A percentile compares a stretch with the other conserved stretches of the same genome.
phyloP scores from a whole-genome alignment of 2,888 invertebrate genomes.

The Megalurothrips usitatus region DNA sequence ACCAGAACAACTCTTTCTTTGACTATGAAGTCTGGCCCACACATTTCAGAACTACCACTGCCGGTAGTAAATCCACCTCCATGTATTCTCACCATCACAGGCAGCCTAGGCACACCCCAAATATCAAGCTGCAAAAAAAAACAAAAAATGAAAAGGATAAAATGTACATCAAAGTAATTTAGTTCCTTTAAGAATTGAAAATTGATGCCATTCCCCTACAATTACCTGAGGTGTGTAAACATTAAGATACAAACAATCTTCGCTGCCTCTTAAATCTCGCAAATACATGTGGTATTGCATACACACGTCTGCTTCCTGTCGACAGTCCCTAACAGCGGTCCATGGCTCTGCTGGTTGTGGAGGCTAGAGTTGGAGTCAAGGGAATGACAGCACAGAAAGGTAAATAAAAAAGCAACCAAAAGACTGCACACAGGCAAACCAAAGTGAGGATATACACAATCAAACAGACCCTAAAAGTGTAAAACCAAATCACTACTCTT shows the following conservation, averaged over 20 bases:
- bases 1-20: conserved; percentile 18
- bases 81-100: conserved; percentile 29
- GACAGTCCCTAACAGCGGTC: background rate
- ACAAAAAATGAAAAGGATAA: background rate
- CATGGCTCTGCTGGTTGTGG: background rate
- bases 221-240: background rate
- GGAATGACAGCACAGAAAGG: too few species aligned
- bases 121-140: background rate
- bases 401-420: background rate
- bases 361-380: background rate
- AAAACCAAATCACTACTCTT: background rate
- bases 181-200: too few species aligned
- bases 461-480: background rate
- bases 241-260: conserved; percentile 7
- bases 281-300: background rate
- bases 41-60: background rate
- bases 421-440: background rate
- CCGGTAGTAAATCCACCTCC: conserved; percentile 28
- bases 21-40: conserved; percentile 27
- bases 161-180: background rate
- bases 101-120: background rate
- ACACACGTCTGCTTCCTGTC: background rate
- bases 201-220: too few species aligned
- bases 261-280: background rate
- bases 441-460: background rate